A percentile compares a stretch with the other conserved stretches of the same genome.
phyloP scores from a whole-genome alignment of 2,113 vertebrate species.

The Melierax canorus region DNA sequence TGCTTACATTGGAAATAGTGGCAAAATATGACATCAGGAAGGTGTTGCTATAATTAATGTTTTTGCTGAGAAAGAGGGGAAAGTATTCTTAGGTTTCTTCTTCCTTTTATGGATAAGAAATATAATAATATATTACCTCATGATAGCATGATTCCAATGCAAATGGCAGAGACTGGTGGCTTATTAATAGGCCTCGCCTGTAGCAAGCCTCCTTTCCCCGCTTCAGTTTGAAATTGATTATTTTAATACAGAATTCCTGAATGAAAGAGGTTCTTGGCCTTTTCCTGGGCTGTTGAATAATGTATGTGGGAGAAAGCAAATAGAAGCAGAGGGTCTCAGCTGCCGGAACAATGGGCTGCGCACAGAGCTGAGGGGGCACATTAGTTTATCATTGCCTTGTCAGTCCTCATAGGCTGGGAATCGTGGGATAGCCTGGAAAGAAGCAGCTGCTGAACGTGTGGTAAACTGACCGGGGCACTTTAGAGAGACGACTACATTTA shows the following conservation, averaged over 20 bases:
- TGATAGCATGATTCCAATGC: constrained; percentile 72
- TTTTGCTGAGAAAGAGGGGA: constrained; percentile 19
- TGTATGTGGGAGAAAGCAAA: constrained; percentile 99
- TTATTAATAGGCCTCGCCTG: constrained; percentile 76
- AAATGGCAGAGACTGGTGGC: constrained; percentile 77
- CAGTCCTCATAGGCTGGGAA: constrained; percentile 98
- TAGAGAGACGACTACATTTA: constrained; percentile 78
- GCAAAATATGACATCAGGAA: not conserved
- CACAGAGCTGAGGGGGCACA: constrained; percentile 94
- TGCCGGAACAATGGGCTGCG: constrained; percentile 91
- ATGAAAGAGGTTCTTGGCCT: constrained; percentile 94
- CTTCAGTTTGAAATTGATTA: constrained; percentile 96
- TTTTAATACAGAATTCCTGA: constrained; percentile 99
- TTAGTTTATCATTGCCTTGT: constrained; percentile 99
- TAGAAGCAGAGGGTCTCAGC: constrained; percentile 98
- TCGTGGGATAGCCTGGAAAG: constrained; percentile 89
- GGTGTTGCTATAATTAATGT: not conserved
- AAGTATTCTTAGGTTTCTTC: not conserved
- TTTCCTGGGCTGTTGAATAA: constrained; percentile 99
- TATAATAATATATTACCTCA: constrained; percentile 71
- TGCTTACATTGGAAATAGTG: not conserved
- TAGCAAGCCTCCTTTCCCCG: constrained; percentile 76
- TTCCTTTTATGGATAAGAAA: constrained; percentile 54
- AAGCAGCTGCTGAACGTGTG: constrained; percentile 96
- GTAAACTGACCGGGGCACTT: constrained; percentile 81